A percentile compares a stretch with the other conserved stretches of the same genome.
Evolutionary conservation across 2,797 vertebrate species (phyloP).

Genomic region (Spondyliosoma cantharus): DNA sequence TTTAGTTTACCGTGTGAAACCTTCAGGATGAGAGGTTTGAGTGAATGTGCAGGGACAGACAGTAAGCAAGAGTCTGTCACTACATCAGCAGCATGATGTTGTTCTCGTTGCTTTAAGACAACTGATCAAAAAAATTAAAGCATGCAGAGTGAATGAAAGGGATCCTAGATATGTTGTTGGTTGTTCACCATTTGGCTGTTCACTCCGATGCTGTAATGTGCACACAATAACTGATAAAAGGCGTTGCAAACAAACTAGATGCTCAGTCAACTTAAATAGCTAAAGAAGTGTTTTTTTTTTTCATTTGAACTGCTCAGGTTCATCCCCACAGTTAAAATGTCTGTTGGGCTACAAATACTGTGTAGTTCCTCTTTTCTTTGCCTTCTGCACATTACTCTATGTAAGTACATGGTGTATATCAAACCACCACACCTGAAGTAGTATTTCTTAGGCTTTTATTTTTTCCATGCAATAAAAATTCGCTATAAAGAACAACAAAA

Average conservation of each 20-base stretch:
- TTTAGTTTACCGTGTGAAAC: neutral
- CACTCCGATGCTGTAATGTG: neutral
- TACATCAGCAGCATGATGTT: no score
- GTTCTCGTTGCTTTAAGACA: neutral
- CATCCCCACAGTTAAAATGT: neutral
- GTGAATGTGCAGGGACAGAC: neutral
- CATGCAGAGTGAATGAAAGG: neutral
- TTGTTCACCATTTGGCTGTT: neutral
- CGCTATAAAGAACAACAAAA: constrained; percentile 34
- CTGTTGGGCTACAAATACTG: neutral
- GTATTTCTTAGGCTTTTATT: constrained; percentile 50
- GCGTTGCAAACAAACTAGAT: no score
- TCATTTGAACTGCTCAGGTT: neutral
- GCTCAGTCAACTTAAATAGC: neutral
- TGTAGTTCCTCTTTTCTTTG: neutral
- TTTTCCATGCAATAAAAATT: constrained; percentile 33
- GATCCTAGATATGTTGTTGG: neutral
- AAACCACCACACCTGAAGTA: neutral
- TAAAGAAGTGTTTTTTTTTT: neutral
- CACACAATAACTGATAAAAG: neutral
- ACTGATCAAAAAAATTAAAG: neutral
- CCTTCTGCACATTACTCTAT: neutral
- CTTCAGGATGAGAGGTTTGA: neutral
- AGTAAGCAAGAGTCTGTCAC: no score
- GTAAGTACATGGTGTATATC: neutral